A percentile compares a stretch with the other conserved stretches of the same genome.
Evolutionary conservation across 35 echinoderm and acorn worm species (phyloP).

Genomic region (Ophiothrix spiculata): DNA sequence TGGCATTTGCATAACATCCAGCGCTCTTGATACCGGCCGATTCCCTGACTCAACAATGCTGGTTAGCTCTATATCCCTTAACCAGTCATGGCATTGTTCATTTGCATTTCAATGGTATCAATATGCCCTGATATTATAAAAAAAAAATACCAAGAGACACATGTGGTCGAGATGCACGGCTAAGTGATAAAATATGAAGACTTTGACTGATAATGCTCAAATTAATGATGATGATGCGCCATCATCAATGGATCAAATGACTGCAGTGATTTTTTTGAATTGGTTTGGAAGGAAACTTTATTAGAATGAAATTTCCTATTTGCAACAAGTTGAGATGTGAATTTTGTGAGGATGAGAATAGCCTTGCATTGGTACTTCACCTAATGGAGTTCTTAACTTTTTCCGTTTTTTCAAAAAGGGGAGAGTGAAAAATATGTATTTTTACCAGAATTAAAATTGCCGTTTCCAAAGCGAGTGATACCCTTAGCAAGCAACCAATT

Average conservation of each 20-base stretch:
- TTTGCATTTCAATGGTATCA: constrained; percentile 16
- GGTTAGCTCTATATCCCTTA: background rate
- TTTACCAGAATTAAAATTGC: too few species aligned
- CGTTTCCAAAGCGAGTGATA: too few species aligned
- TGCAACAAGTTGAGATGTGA: too few species aligned
- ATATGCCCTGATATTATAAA: background rate
- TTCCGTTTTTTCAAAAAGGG: too few species aligned
- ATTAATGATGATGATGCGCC: constrained; percentile 1
- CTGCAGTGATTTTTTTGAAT: background rate
- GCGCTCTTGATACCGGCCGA: background rate
- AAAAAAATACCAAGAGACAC: too few species aligned
- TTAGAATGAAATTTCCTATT: too few species aligned
- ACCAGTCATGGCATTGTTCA: constrained; percentile 10
- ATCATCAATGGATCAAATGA: background rate
- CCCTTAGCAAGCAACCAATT: too few species aligned
- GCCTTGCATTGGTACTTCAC: too few species aligned
- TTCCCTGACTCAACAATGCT: background rate
- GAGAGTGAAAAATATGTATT: too few species aligned
- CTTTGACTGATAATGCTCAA: constrained; percentile 1
- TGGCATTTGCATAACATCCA: constrained; percentile 1
- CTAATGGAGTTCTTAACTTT: too few species aligned
- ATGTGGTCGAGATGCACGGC: background rate
- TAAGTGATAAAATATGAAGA: background rate
- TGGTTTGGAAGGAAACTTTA: too few species aligned
- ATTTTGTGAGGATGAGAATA: too few species aligned